Conservation (phyloP, 2,113 vertebrate species). For the Hydrolagus affinis region DNA sequence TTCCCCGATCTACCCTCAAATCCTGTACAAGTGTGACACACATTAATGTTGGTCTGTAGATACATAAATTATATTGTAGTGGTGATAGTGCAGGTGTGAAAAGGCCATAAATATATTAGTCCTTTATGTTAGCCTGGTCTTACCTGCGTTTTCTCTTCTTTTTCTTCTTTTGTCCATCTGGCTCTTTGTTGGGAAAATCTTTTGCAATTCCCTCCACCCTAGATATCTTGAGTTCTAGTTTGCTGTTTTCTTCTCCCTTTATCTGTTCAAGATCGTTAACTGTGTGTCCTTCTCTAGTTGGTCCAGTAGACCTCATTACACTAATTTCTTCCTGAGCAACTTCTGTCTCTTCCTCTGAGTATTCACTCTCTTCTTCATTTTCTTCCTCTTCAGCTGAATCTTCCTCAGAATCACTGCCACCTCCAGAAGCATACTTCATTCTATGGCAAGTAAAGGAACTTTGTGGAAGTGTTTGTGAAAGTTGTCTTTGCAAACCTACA, state of each 20-base stretch:
- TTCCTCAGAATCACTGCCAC: conserved; percentile 43
- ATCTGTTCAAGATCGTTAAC: neutral
- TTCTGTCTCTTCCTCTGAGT: conserved; percentile 25
- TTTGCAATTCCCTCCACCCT: neutral
- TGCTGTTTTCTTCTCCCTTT: neutral
- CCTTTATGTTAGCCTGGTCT: neutral
- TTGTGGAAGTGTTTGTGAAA: neutral
- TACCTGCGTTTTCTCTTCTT: conserved; percentile 47
- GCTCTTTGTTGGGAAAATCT: neutral
- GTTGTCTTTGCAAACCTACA: neutral
- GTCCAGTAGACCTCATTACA: neutral
- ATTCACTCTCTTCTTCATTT: conserved; percentile 41
- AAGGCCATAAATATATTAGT: neutral
- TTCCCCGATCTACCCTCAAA: too few species aligned
- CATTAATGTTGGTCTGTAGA: too few species aligned
- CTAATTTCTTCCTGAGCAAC: neutral
- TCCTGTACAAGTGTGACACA: too few species aligned
- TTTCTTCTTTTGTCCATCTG: conserved; percentile 41
- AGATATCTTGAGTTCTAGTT: neutral
- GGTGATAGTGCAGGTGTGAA: neutral
- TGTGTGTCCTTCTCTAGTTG: neutral
- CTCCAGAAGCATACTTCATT: conserved; percentile 42
- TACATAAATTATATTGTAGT: neutral
- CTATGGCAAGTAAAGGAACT: conserved; percentile 33
- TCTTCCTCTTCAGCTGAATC: conserved; percentile 38